Evolutionary conservation across 2,888 invertebrate genomes (phyloP).

Genomic region (Epirrhoe tristata): DNA sequence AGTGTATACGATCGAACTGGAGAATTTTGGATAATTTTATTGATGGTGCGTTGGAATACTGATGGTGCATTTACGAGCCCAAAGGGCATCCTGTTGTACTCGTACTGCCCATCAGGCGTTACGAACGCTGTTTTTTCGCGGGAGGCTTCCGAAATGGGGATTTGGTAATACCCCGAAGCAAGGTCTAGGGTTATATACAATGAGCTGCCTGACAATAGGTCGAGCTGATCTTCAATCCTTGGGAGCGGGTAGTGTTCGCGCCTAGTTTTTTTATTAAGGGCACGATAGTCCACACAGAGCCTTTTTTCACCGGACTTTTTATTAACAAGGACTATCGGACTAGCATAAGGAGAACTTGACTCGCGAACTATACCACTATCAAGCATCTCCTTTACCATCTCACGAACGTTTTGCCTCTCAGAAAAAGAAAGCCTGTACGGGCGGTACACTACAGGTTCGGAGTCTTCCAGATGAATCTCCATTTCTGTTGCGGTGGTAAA

Average conservation of each 20-base stretch:
- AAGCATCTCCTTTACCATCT: slow-evolving; percentile 4
- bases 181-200: slow-evolving; percentile 5
- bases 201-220: background rate
- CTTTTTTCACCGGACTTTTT: slow-evolving; percentile 10
- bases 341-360: slow-evolving; percentile 3
- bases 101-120: slow-evolving; percentile 7
- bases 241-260: slow-evolving; percentile 11
- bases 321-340: slow-evolving; percentile 8
- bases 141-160: slow-evolving; percentile 1
- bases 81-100: slow-evolving; percentile 7
- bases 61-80: slow-evolving; percentile 5
- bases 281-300: slow-evolving; percentile 15
- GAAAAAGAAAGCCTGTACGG: slow-evolving; percentile 1
- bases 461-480: background rate
- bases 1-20: background rate
- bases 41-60: slow-evolving; percentile 11
- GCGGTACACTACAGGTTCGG: slow-evolving; percentile 4
- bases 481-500: slow-evolving; percentile 4
- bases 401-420: background rate
- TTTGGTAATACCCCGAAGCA: slow-evolving; percentile 11
- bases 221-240: slow-evolving; percentile 3
- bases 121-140: slow-evolving; percentile 1
- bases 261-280: slow-evolving; percentile 1
- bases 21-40: background rate
- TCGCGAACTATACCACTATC: background rate